These are phyloP conservation scores for Drosophila multiciliata DNA, from an alignment of 2,888 invertebrate species.

Conservation along the genomic window DNA sequence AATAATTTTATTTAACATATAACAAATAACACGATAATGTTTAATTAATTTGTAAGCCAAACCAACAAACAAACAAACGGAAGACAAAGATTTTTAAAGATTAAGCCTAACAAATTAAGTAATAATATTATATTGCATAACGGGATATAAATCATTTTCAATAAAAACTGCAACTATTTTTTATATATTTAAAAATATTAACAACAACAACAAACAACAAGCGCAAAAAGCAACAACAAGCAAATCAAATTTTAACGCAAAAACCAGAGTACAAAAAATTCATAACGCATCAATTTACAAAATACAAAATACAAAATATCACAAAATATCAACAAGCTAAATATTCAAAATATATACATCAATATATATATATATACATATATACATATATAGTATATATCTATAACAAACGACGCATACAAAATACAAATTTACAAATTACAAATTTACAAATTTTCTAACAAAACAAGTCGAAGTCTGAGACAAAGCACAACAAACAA, in stretches of 20 bases:
- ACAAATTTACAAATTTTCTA: slow-evolving; percentile 78
- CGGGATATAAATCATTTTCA: slow-evolving; percentile 41
- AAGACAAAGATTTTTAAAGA: slow-evolving; percentile 80
- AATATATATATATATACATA: slow-evolving; percentile 26
- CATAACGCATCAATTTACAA: slow-evolving; percentile 65
- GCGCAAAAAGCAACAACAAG: slow-evolving; percentile 43
- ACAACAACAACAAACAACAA: slow-evolving; percentile 37
- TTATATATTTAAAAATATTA: slow-evolving; percentile 64
- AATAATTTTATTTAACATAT: slow-evolving; percentile 59
- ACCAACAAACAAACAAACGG: slow-evolving; percentile 84
- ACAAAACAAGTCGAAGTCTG: slow-evolving; percentile 60
- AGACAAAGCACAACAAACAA: slow-evolving; percentile 46
- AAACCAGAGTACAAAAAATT: slow-evolving; percentile 76
- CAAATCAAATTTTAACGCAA: slow-evolving; percentile 61
- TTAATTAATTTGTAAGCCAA: slow-evolving; percentile 81
- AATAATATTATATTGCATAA: slow-evolving; percentile 49
- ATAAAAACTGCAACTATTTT: slow-evolving; percentile 71
- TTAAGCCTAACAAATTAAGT: slow-evolving; percentile 65
- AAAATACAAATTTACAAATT: slow-evolving; percentile 77
- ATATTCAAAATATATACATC: slow-evolving; percentile 50
- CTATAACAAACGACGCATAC: slow-evolving; percentile 68
- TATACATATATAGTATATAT: slow-evolving; percentile 25
- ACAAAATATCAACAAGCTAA: slow-evolving; percentile 58
- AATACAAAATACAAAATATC: slow-evolving; percentile 35
- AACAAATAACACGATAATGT: slow-evolving; percentile 65